phyloP scores from a whole-genome alignment of 2,113 vertebrate genomes.

The Callorhinus ursinus region DNA sequence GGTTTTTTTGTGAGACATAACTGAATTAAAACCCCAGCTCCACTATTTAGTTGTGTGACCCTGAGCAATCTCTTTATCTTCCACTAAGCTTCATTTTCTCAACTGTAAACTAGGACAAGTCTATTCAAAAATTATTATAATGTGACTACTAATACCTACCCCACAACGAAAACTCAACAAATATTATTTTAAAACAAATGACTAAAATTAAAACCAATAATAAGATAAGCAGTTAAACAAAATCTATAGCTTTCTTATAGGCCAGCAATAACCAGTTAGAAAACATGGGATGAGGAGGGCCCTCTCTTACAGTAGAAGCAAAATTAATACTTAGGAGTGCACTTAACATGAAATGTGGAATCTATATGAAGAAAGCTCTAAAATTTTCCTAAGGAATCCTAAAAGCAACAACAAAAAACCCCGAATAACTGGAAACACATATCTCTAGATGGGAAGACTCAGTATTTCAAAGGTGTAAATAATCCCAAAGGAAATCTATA shows the following conservation, averaged over 20 bases:
- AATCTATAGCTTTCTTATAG: not conserved
- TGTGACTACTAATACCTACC: not conserved
- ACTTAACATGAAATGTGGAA: not conserved
- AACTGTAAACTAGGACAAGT: not conserved
- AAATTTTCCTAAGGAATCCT: not conserved
- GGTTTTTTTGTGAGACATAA: not conserved
- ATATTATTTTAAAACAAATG: not conserved
- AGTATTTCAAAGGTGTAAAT: slow-evolving; percentile 49
- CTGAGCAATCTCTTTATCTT: not conserved
- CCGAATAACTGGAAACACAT: not conserved
- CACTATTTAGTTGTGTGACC: not conserved
- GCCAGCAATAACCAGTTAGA: not conserved
- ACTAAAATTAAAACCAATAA: not conserved
- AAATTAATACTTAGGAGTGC: not conserved
- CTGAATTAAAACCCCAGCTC: not conserved
- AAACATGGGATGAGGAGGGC: not conserved
- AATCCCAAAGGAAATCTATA: slow-evolving; percentile 37
- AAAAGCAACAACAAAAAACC: not conserved
- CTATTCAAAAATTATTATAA: not conserved
- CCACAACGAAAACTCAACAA: not conserved
- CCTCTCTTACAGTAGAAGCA: not conserved
- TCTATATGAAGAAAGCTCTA: not conserved
- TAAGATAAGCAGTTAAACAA: not conserved
- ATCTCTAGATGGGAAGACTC: not conserved
- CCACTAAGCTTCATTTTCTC: not conserved